Evolutionary conservation across 1,140 invertebrate species (phyloP).

Genomic region (Paracyclopina nana): DNA sequence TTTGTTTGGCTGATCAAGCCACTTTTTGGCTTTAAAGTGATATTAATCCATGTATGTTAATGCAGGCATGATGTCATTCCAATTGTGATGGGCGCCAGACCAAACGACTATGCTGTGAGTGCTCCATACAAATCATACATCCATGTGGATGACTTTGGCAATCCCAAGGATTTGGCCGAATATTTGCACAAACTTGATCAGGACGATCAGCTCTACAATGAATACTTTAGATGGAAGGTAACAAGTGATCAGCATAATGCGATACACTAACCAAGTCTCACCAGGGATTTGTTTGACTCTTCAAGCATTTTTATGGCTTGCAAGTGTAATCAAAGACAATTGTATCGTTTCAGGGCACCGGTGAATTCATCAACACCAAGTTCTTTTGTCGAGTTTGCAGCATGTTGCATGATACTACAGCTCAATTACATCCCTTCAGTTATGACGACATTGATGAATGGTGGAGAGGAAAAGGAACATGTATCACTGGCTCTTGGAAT

Average conservation of each 20-base stretch:
- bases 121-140: constrained; percentile 74
- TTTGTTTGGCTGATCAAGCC: too few relatives aligned
- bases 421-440: constrained; percentile 17
- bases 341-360: constrained; percentile 52
- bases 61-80: constrained; percentile 62
- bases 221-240: constrained; percentile 46
- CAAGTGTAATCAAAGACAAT: too few relatives aligned
- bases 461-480: constrained; percentile 58
- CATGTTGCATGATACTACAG: constrained; percentile 49
- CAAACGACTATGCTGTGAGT: constrained; percentile 62
- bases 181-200: constrained; percentile 63
- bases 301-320: too few relatives aligned
- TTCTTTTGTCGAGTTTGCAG: constrained; percentile 89
- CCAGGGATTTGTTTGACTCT: too few relatives aligned
- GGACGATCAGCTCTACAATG: constrained; percentile 71
- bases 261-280: too few relatives aligned
- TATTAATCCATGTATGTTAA: not conserved
- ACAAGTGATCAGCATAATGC: too few relatives aligned
- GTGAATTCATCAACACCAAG: constrained; percentile 80
- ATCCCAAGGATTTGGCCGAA: constrained; percentile 55
- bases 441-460: constrained; percentile 64
- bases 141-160: constrained; percentile 81
- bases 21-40: too few relatives aligned
- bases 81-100: constrained; percentile 84
- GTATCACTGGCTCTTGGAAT: constrained; percentile 43